Percentiles rank a stretch among this genome's conserved stretches.
Evolutionary conservation across 2,113 vertebrate genomes (phyloP).

Genomic region (Takifugu flavidus): DNA sequence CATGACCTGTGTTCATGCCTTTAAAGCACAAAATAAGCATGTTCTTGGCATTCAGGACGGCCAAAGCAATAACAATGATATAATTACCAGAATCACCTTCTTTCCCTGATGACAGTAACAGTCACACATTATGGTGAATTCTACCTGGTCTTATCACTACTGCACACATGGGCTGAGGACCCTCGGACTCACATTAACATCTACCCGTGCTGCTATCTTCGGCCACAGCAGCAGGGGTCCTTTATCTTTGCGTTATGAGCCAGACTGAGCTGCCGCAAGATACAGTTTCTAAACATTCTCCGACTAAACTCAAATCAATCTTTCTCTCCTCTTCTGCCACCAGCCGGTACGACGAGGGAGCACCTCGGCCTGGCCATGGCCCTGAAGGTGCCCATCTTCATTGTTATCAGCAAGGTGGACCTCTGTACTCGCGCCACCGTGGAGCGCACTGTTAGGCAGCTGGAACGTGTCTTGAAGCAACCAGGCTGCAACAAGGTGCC

Average conservation of each 20-base stretch:
- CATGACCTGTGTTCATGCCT: background rate
- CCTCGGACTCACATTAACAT: background rate
- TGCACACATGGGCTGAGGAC: slow-evolving; percentile 3
- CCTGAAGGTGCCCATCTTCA: slow-evolving; percentile 96
- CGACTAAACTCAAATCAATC: background rate
- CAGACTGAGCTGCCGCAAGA: background rate
- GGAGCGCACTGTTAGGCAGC: slow-evolving; percentile 92
- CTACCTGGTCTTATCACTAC: slow-evolving; percentile 15
- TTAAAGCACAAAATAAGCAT: background rate
- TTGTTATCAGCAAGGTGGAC: slow-evolving; percentile 96
- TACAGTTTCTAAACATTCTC: background rate
- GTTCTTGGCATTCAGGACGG: background rate
- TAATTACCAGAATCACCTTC: background rate
- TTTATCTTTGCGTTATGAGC: background rate
- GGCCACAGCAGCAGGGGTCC: background rate
- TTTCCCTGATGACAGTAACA: background rate
- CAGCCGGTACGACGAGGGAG: slow-evolving; percentile 93
- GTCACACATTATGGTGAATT: slow-evolving; percentile 8
- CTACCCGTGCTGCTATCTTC: slow-evolving; percentile 16
- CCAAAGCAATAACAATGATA: background rate
- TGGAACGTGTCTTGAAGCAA: slow-evolving; percentile 93
- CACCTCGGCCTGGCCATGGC: slow-evolving; percentile 96
- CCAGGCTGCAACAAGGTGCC: slow-evolving; percentile 98
- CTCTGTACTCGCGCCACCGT: slow-evolving; percentile 88
- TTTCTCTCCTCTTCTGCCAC: slow-evolving; percentile 3